Conservation (phyloP, 2,113 vertebrate species). For the Amblyornis subalaris region DNA sequence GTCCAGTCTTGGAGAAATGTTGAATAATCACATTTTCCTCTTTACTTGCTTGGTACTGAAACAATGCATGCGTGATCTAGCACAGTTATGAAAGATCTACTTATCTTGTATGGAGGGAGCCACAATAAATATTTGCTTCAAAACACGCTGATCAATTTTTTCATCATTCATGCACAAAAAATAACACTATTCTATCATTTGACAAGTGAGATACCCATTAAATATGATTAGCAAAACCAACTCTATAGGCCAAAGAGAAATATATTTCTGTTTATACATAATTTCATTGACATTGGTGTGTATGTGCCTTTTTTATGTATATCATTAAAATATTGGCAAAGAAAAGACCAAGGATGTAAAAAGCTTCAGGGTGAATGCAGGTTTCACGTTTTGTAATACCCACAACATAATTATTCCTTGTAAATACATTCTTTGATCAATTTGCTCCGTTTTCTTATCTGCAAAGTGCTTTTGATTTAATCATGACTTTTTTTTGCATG, state of each 20-base stretch:
- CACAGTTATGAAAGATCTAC: not conserved
- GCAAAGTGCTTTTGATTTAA: not conserved
- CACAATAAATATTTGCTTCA: not conserved
- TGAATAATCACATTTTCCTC: not conserved
- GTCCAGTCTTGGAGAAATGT: not conserved
- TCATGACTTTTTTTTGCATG: not conserved
- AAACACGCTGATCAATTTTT: not conserved
- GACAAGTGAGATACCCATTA: not conserved
- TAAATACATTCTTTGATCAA: not conserved
- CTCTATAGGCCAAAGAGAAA: not conserved
- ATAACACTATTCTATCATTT: not conserved
- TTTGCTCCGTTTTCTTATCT: not conserved
- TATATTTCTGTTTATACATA: not conserved
- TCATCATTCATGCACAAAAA: not conserved
- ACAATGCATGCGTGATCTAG: not conserved
- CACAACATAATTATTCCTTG: not conserved
- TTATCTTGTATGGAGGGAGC: not conserved
- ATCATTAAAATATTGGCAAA: not conserved
- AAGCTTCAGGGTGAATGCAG: not conserved
- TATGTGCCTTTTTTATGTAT: not conserved
- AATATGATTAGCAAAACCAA: not conserved
- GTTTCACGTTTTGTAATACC: not conserved
- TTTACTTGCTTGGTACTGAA: not conserved
- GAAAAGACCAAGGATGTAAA: not conserved
- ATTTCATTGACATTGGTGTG: not conserved